These are phyloP conservation scores for Tachystola acroxantha DNA, from an alignment of 2,888 invertebrate genomes.

Conservation along the genomic window DNA sequence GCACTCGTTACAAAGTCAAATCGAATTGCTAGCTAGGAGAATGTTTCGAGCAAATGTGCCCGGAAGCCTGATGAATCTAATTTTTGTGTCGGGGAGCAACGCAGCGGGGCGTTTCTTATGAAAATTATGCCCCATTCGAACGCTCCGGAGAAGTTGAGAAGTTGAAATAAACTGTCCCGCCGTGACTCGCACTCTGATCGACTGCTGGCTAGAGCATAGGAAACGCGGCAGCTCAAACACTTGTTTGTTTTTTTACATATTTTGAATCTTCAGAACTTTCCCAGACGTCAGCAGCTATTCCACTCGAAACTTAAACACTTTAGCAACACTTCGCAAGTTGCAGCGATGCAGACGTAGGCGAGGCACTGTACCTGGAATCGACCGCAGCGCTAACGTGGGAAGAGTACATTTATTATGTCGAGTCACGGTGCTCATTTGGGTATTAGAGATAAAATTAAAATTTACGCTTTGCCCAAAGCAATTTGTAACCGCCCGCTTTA, in stretches of 20 bases:
- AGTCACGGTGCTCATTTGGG: conserved; percentile 77
- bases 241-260: conserved; percentile 28
- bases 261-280: not conserved
- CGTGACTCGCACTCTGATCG: conserved; percentile 68
- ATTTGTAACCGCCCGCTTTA: conserved; percentile 75
- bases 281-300: conserved; percentile 12
- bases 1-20: conserved; percentile 56
- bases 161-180: conserved; percentile 71
- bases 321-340: conserved; percentile 10
- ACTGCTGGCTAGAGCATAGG: conserved; percentile 9
- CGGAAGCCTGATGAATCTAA: conserved; percentile 67
- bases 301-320: not conserved
- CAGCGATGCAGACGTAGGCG: conserved; percentile 12
- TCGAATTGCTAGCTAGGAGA: conserved; percentile 54
- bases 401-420: conserved; percentile 75
- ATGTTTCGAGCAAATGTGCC: conserved; percentile 56
- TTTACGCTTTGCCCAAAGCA: conserved; percentile 78
- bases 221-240: conserved; percentile 26
- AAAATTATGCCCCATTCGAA: conserved; percentile 74
- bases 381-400: conserved; percentile 63
- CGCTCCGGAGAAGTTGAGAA: conserved; percentile 64
- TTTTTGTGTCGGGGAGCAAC: conserved; percentile 57
- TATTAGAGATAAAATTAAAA: conserved; percentile 79
- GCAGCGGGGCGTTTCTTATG: conserved; percentile 63
- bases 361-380: conserved; percentile 36